phyloP scores from a whole-genome alignment of 2,888 invertebrate genomes.

The Zootermopsis nevadensis region DNA sequence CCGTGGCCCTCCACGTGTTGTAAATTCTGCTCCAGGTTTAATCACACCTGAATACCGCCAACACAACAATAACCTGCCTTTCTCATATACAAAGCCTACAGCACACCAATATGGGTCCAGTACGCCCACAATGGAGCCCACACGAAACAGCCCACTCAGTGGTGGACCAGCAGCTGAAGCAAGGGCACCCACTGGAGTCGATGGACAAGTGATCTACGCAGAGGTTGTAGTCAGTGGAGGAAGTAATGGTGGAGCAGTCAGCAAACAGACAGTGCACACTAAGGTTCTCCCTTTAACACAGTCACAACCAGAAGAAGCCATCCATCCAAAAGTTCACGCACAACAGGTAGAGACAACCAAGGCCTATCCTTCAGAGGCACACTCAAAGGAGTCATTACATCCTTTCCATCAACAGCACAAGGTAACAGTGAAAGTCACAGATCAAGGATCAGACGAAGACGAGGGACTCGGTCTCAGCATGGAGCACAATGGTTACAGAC shows the following conservation, averaged over 20 bases:
- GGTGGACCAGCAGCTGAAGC: slow-evolving; percentile 30
- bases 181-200: slow-evolving; percentile 42
- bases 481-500: slow-evolving; percentile 38
- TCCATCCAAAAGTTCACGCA: slow-evolving; percentile 62
- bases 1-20: slow-evolving; percentile 47
- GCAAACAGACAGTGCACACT: slow-evolving; percentile 68
- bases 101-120: slow-evolving; percentile 13
- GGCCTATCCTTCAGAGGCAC: neutral
- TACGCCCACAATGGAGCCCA: slow-evolving; percentile 27
- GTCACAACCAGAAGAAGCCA: slow-evolving; percentile 59
- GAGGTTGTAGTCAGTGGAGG: slow-evolving; percentile 69
- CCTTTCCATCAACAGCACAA: neutral
- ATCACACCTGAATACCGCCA: slow-evolving; percentile 71
- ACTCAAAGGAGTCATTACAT: neutral
- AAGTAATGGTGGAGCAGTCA: slow-evolving; percentile 53
- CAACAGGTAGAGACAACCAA: neutral
- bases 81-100: slow-evolving; percentile 76
- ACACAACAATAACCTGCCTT: slow-evolving; percentile 80
- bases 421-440: slow-evolving; percentile 55
- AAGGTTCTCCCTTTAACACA: slow-evolving; percentile 59
- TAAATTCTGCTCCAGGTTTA: slow-evolving; percentile 57
- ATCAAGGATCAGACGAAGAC: slow-evolving; percentile 76
- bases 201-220: slow-evolving; percentile 75
- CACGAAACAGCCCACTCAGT: slow-evolving; percentile 3
- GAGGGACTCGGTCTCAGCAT: slow-evolving; percentile 76